These are phyloP conservation scores for Eunapius fragilis DNA, from an alignment of 37 sponge, comb jelly and placozoan genomes.

Conservation along the genomic window DNA sequence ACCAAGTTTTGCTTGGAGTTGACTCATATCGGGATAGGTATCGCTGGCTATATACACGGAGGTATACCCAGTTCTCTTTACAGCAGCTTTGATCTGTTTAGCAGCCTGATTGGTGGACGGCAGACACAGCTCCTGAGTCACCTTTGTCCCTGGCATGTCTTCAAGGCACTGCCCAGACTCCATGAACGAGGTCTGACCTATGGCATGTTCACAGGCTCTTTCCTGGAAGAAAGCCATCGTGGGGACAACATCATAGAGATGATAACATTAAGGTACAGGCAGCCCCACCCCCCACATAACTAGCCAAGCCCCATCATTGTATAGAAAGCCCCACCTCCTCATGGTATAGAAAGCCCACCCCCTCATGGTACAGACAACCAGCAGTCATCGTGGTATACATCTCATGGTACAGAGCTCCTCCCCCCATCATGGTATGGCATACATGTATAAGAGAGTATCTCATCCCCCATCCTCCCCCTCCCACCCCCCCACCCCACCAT, in stretches of 20 bases:
- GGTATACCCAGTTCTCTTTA: not conserved
- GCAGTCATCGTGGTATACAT: too few relatives aligned
- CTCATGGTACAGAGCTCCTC: too few relatives aligned
- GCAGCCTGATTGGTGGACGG: constrained; percentile 48
- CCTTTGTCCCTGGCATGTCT: constrained; percentile 29
- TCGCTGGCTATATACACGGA: not conserved
- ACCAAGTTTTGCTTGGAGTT: constrained; percentile 22
- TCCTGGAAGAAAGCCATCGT: constrained; percentile 24
- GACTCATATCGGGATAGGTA: not conserved
- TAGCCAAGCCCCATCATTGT: too few relatives aligned
- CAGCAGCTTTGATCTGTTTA: constrained; percentile 20
- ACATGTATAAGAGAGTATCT: too few relatives aligned
- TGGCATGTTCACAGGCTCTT: constrained; percentile 71
- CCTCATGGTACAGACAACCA: too few relatives aligned
- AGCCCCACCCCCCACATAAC: too few relatives aligned
- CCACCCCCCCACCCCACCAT: too few relatives aligned
- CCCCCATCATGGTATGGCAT: too few relatives aligned
- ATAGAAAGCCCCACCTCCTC: too few relatives aligned
- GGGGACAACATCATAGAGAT: not conserved
- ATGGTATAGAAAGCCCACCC: too few relatives aligned
- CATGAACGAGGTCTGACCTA: constrained; percentile 60
- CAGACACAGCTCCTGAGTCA: constrained; percentile 73
- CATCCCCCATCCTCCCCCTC: too few relatives aligned
- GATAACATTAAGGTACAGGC: too few relatives aligned
- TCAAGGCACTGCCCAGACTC: constrained; percentile 89